Conservation (phyloP, 2,888 invertebrate species). For the Lasioglossum lativentre region DNA sequence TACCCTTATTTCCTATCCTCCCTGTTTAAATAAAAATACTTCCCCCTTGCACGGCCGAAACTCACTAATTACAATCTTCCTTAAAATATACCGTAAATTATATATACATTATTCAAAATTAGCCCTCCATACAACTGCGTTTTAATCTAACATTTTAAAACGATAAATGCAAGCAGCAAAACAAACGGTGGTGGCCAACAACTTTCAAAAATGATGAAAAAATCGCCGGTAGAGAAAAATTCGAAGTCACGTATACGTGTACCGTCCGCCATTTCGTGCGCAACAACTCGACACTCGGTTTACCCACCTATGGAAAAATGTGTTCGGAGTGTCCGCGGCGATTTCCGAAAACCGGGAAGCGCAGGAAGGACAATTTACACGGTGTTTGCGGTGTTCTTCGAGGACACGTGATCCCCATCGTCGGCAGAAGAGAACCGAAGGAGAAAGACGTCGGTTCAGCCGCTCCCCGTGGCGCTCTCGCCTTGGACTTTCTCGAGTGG, state of each 20-base stretch:
- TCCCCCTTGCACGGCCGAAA: background rate
- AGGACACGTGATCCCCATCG: conserved; percentile 48
- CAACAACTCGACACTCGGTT: background rate
- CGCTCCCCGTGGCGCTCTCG: conserved; percentile 64
- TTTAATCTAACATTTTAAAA: background rate
- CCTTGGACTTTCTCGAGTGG: conserved; percentile 75
- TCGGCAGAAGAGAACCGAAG: conserved; percentile 52
- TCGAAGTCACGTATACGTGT: background rate
- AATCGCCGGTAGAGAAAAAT: background rate
- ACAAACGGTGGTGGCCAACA: no score
- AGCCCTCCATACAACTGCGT: background rate
- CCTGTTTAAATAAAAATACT: background rate
- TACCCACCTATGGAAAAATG: background rate
- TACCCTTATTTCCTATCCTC: conserved; percentile 23
- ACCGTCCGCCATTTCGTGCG: background rate
- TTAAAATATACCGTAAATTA: background rate
- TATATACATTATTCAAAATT: background rate
- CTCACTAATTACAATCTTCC: background rate
- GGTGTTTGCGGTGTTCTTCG: conserved; percentile 43
- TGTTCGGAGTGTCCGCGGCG: background rate
- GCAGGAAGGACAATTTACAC: conserved; percentile 17
- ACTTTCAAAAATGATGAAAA: no score
- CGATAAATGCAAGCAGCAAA: no score
- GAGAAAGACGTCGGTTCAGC: conserved; percentile 48
- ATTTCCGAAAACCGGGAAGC: background rate